Conservation (phyloP, 2,888 invertebrate species). For the Xanthorhoe spadicearia region DNA sequence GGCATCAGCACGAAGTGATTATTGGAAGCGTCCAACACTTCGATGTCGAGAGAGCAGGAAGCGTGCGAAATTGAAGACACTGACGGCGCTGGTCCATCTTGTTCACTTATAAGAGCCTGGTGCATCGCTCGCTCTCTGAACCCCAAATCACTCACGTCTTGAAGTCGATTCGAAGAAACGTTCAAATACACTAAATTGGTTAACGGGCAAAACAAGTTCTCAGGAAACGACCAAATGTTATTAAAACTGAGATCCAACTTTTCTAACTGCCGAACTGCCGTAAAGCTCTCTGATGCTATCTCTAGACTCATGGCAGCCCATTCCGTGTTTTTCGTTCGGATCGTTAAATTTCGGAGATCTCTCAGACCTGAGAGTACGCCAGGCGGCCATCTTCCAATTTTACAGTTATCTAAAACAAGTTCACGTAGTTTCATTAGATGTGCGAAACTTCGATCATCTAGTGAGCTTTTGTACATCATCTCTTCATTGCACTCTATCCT, state of each 20-base stretch:
- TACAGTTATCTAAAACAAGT: conserved; percentile 93
- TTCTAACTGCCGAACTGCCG: conserved; percentile 91
- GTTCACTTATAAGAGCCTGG: conserved; percentile 87
- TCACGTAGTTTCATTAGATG: conserved; percentile 92
- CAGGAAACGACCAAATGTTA: conserved; percentile 95
- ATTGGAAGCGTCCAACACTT: conserved; percentile 92
- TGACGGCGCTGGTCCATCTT: conserved; percentile 78
- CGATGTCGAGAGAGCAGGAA: conserved; percentile 91
- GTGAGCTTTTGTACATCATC: conserved; percentile 91
- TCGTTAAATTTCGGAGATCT: conserved; percentile 92
- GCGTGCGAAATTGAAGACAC: conserved; percentile 72
- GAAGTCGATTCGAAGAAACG: conserved; percentile 93
- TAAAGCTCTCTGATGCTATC: conserved; percentile 91
- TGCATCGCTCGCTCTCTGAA: conserved; percentile 90
- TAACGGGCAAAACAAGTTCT: conserved; percentile 92
- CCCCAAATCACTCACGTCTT: conserved; percentile 94
- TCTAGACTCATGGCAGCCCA: conserved; percentile 94
- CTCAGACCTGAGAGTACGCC: conserved; percentile 91
- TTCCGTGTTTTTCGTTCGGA: conserved; percentile 92
- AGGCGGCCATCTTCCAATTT: conserved; percentile 92
- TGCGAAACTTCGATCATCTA: conserved; percentile 91
- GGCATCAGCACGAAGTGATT: conserved; percentile 94
- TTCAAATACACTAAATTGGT: conserved; percentile 92
- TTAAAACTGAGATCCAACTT: conserved; percentile 93
- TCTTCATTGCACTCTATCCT: conserved; percentile 92